Conservation (phyloP, 2,113 vertebrate species). For the Halcyon senegalensis region DNA sequence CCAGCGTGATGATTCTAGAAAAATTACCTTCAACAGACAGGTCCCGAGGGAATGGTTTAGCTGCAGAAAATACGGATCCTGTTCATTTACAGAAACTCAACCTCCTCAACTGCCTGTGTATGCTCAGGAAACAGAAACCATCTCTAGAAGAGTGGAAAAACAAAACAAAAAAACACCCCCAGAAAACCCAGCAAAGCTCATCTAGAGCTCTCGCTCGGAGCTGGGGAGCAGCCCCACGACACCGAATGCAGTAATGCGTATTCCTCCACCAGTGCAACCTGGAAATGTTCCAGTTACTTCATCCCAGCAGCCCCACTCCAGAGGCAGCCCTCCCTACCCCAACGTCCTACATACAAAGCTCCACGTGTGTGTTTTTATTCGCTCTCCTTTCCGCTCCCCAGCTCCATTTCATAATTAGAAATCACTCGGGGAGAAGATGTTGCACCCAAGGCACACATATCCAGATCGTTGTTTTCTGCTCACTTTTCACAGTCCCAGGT, state of each 20-base stretch:
- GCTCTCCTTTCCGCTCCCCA: background rate
- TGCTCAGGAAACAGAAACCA: background rate
- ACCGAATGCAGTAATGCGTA: rapidly evolving
- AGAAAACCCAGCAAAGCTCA: background rate
- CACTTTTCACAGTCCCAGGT: background rate
- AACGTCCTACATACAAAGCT: background rate
- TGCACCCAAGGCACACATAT: background rate
- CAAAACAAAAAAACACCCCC: background rate
- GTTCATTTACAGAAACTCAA: background rate
- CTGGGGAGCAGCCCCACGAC: background rate
- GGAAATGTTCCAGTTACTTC: background rate
- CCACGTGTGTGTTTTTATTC: rapidly evolving
- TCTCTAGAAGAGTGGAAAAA: background rate
- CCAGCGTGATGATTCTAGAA: background rate
- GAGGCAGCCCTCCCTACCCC: background rate
- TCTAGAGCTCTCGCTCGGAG: background rate
- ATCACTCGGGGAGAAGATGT: background rate
- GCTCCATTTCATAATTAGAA: background rate
- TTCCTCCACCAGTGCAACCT: background rate
- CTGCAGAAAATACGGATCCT: background rate
- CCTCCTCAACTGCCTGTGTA: background rate
- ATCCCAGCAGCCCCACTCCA: background rate
- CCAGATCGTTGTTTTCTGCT: background rate
- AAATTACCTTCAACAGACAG: background rate
- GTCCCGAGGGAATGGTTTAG: background rate